Conservation (phyloP, 2,888 invertebrate genomes). For the Diarsia rubi region DNA sequence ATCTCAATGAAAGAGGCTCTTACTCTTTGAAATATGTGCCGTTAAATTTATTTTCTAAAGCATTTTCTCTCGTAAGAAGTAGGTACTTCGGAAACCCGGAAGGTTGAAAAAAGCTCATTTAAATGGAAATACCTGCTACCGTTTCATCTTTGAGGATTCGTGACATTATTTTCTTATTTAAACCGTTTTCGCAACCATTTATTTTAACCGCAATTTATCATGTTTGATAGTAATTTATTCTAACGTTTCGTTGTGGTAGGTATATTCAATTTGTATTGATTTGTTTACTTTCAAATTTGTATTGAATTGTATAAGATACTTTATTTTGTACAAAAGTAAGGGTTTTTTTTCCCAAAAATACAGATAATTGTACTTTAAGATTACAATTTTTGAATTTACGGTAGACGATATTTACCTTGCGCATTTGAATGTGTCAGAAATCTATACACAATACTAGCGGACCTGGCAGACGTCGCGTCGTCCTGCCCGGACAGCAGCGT, state of each 20-base stretch:
- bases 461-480: too few species aligned
- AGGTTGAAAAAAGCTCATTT: slow-evolving; percentile 16
- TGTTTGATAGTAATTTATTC: background rate
- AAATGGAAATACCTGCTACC: slow-evolving; percentile 17
- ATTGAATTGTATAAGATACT: background rate
- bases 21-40: slow-evolving; percentile 39
- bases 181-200: background rate
- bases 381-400: too few species aligned
- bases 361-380: too few species aligned
- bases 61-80: slow-evolving; percentile 24
- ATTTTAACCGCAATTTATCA: background rate
- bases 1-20: slow-evolving; percentile 23
- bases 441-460: too few species aligned
- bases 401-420: too few species aligned
- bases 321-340: background rate
- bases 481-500: too few species aligned
- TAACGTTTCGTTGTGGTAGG: background rate
- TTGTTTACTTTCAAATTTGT: background rate
- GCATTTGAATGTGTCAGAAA: too few species aligned
- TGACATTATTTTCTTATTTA: background rate
- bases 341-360: too few species aligned
- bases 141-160: background rate
- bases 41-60: slow-evolving; percentile 18
- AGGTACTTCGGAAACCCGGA: slow-evolving; percentile 20
- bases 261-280: background rate